A percentile compares a stretch with the other conserved stretches of the same genome.
phyloP scores from a whole-genome alignment of 2,113 vertebrate species.

The Hippocampus zosterae region DNA sequence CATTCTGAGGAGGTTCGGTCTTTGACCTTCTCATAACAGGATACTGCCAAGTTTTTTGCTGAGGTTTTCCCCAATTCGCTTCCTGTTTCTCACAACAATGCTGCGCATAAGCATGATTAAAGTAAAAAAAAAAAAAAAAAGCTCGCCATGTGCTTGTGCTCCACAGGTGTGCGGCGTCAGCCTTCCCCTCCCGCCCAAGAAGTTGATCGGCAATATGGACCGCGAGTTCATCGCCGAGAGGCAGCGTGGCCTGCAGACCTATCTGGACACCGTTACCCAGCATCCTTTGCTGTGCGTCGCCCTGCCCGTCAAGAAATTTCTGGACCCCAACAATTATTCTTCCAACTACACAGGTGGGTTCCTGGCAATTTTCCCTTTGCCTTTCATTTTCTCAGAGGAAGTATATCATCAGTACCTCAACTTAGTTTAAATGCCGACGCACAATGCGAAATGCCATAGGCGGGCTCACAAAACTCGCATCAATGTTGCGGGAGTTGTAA shows the following conservation, averaged over 20 bases:
- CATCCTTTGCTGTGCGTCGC: slow-evolving; percentile 86
- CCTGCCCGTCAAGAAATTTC: slow-evolving; percentile 89
- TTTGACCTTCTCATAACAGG: slow-evolving; percentile 28
- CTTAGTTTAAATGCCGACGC: too few species aligned
- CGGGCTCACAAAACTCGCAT: too few species aligned
- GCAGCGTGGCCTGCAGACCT: slow-evolving; percentile 91
- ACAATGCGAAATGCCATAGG: too few species aligned
- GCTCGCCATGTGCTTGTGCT: background rate
- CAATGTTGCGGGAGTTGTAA: background rate
- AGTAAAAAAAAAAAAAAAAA: background rate
- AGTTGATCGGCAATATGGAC: slow-evolving; percentile 96
- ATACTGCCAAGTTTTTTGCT: slow-evolving; percentile 48
- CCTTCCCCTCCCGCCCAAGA: slow-evolving; percentile 95
- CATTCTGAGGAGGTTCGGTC: background rate
- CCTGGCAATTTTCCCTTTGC: too few species aligned
- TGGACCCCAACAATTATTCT: slow-evolving; percentile 93
- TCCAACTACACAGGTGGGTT: slow-evolving; percentile 86
- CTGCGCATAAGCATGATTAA: background rate
- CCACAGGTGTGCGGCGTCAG: slow-evolving; percentile 84
- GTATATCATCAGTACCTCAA: background rate
- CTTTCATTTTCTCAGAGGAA: background rate
- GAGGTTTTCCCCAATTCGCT: slow-evolving; percentile 36
- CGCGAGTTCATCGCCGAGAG: slow-evolving; percentile 94
- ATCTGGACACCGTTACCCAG: slow-evolving; percentile 88
- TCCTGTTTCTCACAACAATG: slow-evolving; percentile 22